A percentile compares a stretch with the other conserved stretches of the same genome.
Evolutionary conservation across 92 coral and sea anemone species (phyloP).

Genomic region (Umimayanthus chanpuru): DNA sequence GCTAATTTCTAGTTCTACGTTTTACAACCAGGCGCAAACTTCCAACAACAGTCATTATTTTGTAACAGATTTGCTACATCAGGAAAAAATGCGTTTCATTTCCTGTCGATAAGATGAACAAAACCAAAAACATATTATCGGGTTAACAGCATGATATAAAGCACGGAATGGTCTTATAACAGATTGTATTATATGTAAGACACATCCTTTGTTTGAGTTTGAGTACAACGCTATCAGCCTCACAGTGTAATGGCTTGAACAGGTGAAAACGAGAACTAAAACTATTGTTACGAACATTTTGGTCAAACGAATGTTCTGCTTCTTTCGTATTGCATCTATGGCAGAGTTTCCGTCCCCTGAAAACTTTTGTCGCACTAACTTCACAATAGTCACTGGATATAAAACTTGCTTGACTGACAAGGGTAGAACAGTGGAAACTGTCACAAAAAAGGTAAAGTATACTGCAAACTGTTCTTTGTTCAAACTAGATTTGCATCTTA

Average conservation of each 20-base stretch:
- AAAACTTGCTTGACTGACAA: background rate
- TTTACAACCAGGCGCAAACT: no score
- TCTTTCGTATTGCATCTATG: background rate
- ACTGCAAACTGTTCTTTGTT: no score
- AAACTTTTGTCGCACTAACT: background rate
- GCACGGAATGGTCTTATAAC: no score
- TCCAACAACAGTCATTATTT: no score
- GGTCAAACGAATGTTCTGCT: constrained; percentile 1
- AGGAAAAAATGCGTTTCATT: background rate
- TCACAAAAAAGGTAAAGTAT: background rate
- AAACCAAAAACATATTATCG: background rate
- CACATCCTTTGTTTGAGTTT: no score
- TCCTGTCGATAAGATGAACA: background rate
- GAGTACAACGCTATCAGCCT: no score
- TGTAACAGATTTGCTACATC: background rate
- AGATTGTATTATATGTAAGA: no score
- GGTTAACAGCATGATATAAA: background rate
- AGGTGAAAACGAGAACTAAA: background rate
- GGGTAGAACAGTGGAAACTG: background rate
- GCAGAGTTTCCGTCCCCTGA: background rate
- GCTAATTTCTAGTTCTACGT: no score
- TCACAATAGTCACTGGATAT: background rate
- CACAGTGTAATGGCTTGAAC: background rate
- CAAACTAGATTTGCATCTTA: no score
- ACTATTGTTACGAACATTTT: background rate